Evolutionary conservation across 2,797 vertebrate genomes (phyloP).

Genomic region (Pelochelys cantorii): DNA sequence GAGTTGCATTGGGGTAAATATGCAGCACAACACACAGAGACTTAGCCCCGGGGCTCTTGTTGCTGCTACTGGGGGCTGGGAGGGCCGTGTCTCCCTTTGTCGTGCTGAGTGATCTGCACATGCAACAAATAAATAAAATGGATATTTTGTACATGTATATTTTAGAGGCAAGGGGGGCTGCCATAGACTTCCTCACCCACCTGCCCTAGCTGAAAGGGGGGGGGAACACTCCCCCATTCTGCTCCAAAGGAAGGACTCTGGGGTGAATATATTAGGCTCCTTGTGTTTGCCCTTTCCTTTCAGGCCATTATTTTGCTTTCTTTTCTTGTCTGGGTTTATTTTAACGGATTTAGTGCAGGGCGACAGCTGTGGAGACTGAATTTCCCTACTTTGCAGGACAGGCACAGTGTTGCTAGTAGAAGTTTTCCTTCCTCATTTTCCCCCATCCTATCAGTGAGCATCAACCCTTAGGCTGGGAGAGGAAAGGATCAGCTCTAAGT

Average conservation of each 20-base stretch:
- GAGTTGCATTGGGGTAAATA: constrained; percentile 69
- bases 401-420: neutral
- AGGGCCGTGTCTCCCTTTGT: neutral
- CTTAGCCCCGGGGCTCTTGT: constrained; percentile 30
- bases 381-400: neutral
- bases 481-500: neutral
- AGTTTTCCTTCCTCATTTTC: neutral
- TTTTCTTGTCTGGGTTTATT: neutral
- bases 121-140: neutral
- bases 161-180: constrained; percentile 32
- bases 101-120: neutral
- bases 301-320: constrained; percentile 36
- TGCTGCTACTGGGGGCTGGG: neutral
- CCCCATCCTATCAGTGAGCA: neutral
- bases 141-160: neutral
- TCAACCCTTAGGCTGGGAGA: neutral
- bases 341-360: constrained; percentile 20
- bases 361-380: neutral
- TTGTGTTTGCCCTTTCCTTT: constrained; percentile 26
- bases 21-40: constrained; percentile 57
- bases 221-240: neutral
- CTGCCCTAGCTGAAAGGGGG: constrained; percentile 43
- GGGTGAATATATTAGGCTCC: neutral
- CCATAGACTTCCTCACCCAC: neutral
- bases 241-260: neutral